Evolutionary conservation across 2,113 vertebrate genomes (phyloP).

Genomic region (Ciconia stormi): DNA sequence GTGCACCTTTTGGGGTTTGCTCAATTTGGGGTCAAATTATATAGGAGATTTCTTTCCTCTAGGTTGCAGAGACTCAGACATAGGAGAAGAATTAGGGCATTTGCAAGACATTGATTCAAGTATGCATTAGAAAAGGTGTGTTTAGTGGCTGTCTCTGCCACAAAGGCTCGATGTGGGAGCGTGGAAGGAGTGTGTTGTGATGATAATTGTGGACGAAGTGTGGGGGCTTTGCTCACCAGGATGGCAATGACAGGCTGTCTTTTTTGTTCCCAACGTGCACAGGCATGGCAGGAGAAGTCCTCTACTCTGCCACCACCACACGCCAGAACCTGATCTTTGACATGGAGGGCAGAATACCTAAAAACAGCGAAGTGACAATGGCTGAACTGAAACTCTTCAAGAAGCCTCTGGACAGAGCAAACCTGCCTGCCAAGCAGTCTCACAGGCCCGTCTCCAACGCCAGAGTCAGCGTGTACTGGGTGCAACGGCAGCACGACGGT

Average conservation of each 20-base stretch:
- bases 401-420: slow-evolving; percentile 76
- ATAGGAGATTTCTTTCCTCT: neutral
- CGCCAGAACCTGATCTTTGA: slow-evolving; percentile 85
- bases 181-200: neutral
- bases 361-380: slow-evolving; percentile 91
- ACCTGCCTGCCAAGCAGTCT: slow-evolving; percentile 58
- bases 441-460: slow-evolving; percentile 78
- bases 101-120: slow-evolving; percentile 18
- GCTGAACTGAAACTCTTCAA: slow-evolving; percentile 91
- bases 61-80: neutral
- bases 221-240: neutral
- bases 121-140: slow-evolving; percentile 8
- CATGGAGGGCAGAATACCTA: slow-evolving; percentile 88
- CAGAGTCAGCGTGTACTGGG: slow-evolving; percentile 90
- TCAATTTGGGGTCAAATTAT: neutral
- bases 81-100: neutral
- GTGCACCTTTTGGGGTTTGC: neutral
- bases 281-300: slow-evolving; percentile 84
- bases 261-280: neutral
- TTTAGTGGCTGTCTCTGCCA: neutral
- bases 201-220: neutral
- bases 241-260: neutral
- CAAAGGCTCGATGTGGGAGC: neutral
- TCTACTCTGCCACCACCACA: slow-evolving; percentile 78
- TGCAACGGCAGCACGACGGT: slow-evolving; percentile 79